phyloP scores from a whole-genome alignment of 2,113 vertebrate species.

The Ailuropoda melanoleuca region DNA sequence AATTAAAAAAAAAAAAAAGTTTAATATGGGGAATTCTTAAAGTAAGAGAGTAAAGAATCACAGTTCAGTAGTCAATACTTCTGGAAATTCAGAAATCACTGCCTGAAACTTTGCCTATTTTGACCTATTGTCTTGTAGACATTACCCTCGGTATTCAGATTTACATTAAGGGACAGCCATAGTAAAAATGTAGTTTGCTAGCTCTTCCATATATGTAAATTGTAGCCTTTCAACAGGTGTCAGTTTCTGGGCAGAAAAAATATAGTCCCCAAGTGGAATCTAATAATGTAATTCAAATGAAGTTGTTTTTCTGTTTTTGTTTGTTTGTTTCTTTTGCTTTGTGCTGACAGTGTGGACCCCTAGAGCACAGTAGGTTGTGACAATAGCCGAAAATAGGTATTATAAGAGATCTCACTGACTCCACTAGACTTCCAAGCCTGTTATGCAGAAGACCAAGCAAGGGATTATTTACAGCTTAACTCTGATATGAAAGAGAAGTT shows the following conservation, averaged over 20 bases:
- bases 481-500: conserved; percentile 47
- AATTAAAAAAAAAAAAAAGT: background rate
- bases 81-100: background rate
- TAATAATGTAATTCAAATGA: conserved; percentile 45
- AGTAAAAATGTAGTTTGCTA: conserved; percentile 34
- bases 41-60: background rate
- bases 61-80: background rate
- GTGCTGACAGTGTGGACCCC: background rate
- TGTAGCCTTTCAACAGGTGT: conserved; percentile 51
- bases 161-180: background rate
- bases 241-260: conserved; percentile 49
- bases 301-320: background rate
- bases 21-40: background rate
- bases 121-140: background rate
- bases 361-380: background rate
- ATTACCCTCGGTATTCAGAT: conserved; percentile 6
- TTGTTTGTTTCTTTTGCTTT: background rate
- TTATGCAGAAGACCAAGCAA: background rate
- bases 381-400: background rate
- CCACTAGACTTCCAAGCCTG: background rate
- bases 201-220: conserved; percentile 32
- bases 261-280: conserved; percentile 24
- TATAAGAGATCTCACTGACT: background rate
- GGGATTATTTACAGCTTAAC: conserved; percentile 40
- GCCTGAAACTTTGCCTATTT: background rate